Percentiles rank a stretch among this genome's conserved stretches.
phyloP scores from a whole-genome alignment of 92 coral and sea anemone species.

The Scolanthus callimorphus region DNA sequence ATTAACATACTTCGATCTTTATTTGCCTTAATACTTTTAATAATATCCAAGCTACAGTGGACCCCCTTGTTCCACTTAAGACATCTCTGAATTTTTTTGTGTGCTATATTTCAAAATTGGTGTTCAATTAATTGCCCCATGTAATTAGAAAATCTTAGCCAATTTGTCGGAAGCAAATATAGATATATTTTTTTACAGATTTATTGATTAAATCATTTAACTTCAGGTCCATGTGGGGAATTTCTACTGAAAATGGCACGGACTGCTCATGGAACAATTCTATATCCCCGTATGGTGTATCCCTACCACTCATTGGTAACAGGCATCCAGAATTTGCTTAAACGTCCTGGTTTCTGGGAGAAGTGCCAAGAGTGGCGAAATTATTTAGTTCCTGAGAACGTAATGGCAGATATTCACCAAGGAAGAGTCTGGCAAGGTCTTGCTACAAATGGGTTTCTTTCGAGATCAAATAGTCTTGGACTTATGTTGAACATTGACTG shows the following conservation, averaged over 20 bases:
- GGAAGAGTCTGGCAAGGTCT: constrained; percentile 45
- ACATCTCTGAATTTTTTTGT: no score
- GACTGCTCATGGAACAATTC: constrained; percentile 18
- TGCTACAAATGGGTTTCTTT: constrained; percentile 26
- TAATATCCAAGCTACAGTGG: no score
- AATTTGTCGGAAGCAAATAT: no score
- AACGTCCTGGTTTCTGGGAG: constrained; percentile 38
- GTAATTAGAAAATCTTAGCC: no score
- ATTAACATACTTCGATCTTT: no score
- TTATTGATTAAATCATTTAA: no score
- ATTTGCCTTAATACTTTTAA: no score
- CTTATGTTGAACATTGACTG: constrained; percentile 59
- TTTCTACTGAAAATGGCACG: constrained; percentile 49
- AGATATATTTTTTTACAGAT: no score
- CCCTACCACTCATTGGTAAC: constrained; percentile 40
- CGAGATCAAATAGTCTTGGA: constrained; percentile 21
- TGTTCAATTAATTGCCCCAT: no score
- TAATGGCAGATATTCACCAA: constrained; percentile 38
- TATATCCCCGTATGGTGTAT: constrained; percentile 58
- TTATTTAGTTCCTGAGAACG: not conserved
- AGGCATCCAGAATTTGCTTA: constrained; percentile 23
- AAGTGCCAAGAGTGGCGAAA: constrained; percentile 47
- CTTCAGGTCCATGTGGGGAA: no score
- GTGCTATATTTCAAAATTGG: no score
- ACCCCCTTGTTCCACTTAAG: no score